Base-by-base conservation (phyloP, 2,888 invertebrate genomes). In the Lithosia quadra region DNA sequence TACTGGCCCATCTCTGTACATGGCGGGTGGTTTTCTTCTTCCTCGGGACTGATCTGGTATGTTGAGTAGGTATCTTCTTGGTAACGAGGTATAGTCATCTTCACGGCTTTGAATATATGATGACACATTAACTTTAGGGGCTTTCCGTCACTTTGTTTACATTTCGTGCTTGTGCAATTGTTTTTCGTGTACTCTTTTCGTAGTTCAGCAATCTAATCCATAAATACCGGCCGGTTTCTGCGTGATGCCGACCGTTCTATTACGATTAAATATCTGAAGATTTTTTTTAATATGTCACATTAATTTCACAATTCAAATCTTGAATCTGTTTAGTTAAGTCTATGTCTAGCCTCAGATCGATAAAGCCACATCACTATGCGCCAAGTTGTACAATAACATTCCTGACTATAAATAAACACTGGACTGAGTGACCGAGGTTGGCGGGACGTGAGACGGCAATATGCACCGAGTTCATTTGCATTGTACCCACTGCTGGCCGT, bases 331-430 rank as follows among this genome's bases (percentile, higher is more conserved):
- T 56, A n/a, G n/a, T n/a, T n/a, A 56, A 24, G 18, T 58, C n/a
- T 58, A 34, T 58, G n/a, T 58, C 9, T 10, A 33, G 28, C 49
- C 49, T 58, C n/a, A 34, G 63, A 22, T 55, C 55, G 63, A 60
- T 60, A 55, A 64, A 67, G 43, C 53, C 57, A 74, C 84, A 81
- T 74, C 84, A 85, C 84, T 87, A 85, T 79, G 79, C 78, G 82
- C 84, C 79, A 81, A 81, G 84, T 86, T 88, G 86, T 86, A 91
- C 90, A 92, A 92, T 92, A 91, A 91, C 91, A 92, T 92, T 92
- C 90, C 88, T 79, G 78, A 69, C 90, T 93, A 93, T 91, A 90
- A 92, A 92, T 93, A 92, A 53, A 82, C 83, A 80, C 82, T 86
- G 85, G 84, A 84, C 84, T 81, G 86, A 85, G 84, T 84, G 84